Evolutionary conservation across 2,113 vertebrate species (phyloP).

Genomic region (Oreochromis tanganicae): DNA sequence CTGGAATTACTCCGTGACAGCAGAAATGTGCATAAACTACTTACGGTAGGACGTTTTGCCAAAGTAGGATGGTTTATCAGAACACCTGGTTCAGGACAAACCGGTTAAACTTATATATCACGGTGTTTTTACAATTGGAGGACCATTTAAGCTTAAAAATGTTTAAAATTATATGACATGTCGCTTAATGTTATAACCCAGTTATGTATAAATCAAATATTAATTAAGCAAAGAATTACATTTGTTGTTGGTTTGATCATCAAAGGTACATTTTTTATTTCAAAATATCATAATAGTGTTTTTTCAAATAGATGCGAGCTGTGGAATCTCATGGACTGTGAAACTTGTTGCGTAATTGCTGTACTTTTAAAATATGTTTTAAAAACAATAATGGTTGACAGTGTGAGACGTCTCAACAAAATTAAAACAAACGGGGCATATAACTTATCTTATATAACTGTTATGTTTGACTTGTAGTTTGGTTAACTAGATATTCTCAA

Average conservation of each 20-base stretch:
- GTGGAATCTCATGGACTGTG: neutral
- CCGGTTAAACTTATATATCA: rapidly evolving
- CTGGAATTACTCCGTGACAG: no score
- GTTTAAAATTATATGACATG: rapidly evolving
- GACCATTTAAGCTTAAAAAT: neutral
- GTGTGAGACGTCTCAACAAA: neutral
- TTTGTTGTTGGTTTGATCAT: neutral
- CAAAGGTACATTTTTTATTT: neutral
- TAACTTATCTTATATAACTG: neutral
- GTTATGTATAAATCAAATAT: neutral
- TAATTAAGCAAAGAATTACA: neutral
- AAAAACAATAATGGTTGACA: neutral
- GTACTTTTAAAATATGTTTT: neutral
- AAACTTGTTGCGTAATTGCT: neutral
- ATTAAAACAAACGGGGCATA: neutral
- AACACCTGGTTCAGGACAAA: neutral
- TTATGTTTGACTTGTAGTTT: neutral
- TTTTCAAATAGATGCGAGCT: neutral
- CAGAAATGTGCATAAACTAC: no score
- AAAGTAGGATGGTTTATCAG: no score
- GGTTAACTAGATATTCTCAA: no score
- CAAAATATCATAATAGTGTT: neutral
- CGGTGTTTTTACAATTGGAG: neutral
- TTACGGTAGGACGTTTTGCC: no score
- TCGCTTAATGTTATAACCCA: neutral